Base-by-base conservation (phyloP, 2,797 vertebrate genomes). In the Gallinago stenura region DNA sequence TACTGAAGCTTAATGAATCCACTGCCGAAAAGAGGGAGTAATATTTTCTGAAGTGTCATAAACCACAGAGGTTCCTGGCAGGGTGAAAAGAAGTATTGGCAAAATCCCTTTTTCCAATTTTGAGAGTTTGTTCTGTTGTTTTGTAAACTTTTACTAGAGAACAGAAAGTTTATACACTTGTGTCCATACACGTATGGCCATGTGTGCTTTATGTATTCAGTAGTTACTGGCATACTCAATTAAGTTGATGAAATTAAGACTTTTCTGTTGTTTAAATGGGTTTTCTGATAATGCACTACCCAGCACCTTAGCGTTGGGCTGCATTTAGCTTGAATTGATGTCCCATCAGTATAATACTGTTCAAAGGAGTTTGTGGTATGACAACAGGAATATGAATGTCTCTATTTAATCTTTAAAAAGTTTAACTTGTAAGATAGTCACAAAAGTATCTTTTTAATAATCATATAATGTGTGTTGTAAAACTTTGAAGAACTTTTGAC, bases 1-100 rank as follows among this genome's bases (percentile, higher is more conserved):
- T 73, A 50, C 61, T 92, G 93, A 91, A 95, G n/a, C 54, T 88
- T 91, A 94, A 91, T 83, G 69, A 95, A 83, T 81, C 54, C 51
- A 64, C 15, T 84, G 60, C 21, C 64, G 56, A 82, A 92, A 77
- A 87, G 51, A 69, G 18, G 21, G 43, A 88, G 48, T 57, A 37
- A 2, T 72, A 45, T 87, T 89, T 93, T 64, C 66, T 82, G 43
- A 72, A 58, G 50, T 83, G 39, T 88, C 72, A 50, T 90, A 90
- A 86, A 70, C 54, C 33, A 41, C 33, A 46, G 41, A 83, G 12
- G 31, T 81, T 91, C 33, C 69, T 71, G 46, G 15, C 5, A 18
- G 60, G 22, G 58, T 70, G 28, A 53, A 66, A 87, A 48, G 28
- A 48, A 62, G 6, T 46, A 35, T n/a, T 62, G 53, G 37, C 56